Evolutionary conservation across 2,113 vertebrate genomes (phyloP).

Genomic region (Scomber japonicus): DNA sequence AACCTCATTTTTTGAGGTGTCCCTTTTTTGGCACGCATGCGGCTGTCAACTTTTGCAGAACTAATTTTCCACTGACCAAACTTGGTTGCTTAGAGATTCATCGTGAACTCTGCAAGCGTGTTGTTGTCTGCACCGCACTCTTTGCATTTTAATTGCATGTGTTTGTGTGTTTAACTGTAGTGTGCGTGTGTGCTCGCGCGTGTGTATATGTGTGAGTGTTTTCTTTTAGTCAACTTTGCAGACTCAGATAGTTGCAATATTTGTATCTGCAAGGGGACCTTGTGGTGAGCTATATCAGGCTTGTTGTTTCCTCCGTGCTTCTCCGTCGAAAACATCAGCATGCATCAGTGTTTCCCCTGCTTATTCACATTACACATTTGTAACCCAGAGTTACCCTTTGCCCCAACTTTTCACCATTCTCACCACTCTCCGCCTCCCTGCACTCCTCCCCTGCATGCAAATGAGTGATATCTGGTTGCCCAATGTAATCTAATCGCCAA

Average conservation of each 20-base stretch:
- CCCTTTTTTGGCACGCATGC: not conserved
- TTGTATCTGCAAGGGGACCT: slow-evolving; percentile 72
- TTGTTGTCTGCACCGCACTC: slow-evolving; percentile 39
- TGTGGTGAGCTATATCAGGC: slow-evolving; percentile 71
- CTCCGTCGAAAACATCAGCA: slow-evolving; percentile 70
- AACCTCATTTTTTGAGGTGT: not conserved
- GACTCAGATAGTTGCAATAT: slow-evolving; percentile 65
- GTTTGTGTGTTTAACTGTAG: too few species aligned
- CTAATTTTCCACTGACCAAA: slow-evolving; percentile 36
- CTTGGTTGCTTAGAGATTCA: slow-evolving; percentile 45
- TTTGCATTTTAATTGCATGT: slow-evolving; percentile 36
- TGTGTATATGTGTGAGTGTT: not conserved
- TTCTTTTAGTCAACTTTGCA: slow-evolving; percentile 64
- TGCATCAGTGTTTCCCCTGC: slow-evolving; percentile 74
- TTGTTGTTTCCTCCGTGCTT: slow-evolving; percentile 72
- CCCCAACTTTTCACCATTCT: slow-evolving; percentile 18
- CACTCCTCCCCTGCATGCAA: slow-evolving; percentile 24
- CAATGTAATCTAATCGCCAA: not conserved
- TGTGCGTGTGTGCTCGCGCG: not conserved
- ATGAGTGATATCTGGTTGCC: slow-evolving; percentile 10
- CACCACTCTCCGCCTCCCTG: not conserved
- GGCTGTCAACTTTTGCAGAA: slow-evolving; percentile 16
- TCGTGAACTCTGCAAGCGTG: not conserved
- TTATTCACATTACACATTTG: slow-evolving; percentile 56
- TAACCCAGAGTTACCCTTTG: slow-evolving; percentile 68